phyloP scores from a whole-genome alignment of 2,888 invertebrate species.

The Ornithoptera priamus region DNA sequence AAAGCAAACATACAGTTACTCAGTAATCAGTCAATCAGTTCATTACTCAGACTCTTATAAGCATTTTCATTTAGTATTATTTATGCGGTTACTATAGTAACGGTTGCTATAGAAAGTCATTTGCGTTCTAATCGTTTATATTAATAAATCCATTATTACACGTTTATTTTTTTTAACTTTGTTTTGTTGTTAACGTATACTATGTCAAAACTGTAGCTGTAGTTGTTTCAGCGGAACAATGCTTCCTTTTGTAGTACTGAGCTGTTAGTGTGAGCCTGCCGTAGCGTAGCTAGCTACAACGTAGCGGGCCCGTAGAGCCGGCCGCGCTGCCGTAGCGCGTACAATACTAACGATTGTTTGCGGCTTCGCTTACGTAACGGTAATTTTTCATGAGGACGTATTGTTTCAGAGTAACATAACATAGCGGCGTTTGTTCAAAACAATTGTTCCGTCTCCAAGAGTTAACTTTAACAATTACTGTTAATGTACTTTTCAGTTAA shows the following conservation, averaged over 20 bases:
- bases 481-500: background rate
- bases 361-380: constrained; percentile 28
- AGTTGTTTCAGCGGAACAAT: constrained; percentile 3
- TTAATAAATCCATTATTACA: no score
- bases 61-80: no score
- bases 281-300: constrained; percentile 14
- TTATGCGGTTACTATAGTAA: no score
- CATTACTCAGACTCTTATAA: no score
- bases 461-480: constrained; percentile 19
- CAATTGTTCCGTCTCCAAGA: constrained; percentile 5
- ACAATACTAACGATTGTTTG: constrained; percentile 28
- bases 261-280: constrained; percentile 1
- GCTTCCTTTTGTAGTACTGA: constrained; percentile 11
- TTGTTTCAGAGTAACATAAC: constrained; percentile 21
- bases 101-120: no score
- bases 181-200: no score
- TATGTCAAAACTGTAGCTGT: background rate
- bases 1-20: no score
- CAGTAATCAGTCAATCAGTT: no score
- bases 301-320: constrained; percentile 15
- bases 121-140: no score
- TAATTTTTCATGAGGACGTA: constrained; percentile 17
- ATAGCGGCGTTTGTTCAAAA: constrained; percentile 8
- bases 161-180: no score
- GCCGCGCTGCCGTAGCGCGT: constrained; percentile 15